Evolutionary conservation across 2,113 vertebrate species (phyloP), one percentile per base, ranked within the genome.

Genomic region (Macroglossus sobrinus): DNA sequence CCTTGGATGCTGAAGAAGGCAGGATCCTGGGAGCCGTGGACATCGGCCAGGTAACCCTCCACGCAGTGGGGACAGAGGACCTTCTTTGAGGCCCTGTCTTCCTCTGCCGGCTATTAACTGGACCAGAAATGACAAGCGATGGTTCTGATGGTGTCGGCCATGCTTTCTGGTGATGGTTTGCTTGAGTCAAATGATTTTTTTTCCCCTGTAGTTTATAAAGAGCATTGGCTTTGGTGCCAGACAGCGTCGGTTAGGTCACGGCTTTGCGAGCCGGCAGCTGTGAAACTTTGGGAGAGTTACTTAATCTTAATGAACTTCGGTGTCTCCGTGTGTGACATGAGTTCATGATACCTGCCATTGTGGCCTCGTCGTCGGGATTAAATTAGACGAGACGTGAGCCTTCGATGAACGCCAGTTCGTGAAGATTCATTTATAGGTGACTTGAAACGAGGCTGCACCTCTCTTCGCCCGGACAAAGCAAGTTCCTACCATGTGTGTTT

Each of bases 1-100:
- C 59, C 85, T 21, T 16, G 61, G 35, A 95, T 3, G 1, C 84
- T 4, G 53, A 57, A 26, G 81, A 95, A 95, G 76, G 19, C 68
- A 59, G 30, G 55, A 55, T 64, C 82, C 11, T 38, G 55, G 4
- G 81, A 91, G 47, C 53, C 40, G 91, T 9, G 68, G 8, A 24
- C 38, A 30, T 14, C 38, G 78, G 15, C 22, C 91, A 97, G 97
- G 97, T 97, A 96, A 97, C 57, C 12, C 16, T 64, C 35, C 24
- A 47, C 4, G 61, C 1, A 0, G 0, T 4, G 28, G 72, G 59
- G 53, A 15, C 15, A 40, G 9, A 16, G 40, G 79, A 9, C 38
- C 86, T 86, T 85, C 57, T 95, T 24, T 50, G 61, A 68, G 55
- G 8, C 35, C n/a, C 30, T 50, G 2, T 18, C 78, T 53, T 64